These are phyloP conservation scores for Aegithalos caudatus DNA, from an alignment of 2,113 vertebrate species.

Conservation along the genomic window DNA sequence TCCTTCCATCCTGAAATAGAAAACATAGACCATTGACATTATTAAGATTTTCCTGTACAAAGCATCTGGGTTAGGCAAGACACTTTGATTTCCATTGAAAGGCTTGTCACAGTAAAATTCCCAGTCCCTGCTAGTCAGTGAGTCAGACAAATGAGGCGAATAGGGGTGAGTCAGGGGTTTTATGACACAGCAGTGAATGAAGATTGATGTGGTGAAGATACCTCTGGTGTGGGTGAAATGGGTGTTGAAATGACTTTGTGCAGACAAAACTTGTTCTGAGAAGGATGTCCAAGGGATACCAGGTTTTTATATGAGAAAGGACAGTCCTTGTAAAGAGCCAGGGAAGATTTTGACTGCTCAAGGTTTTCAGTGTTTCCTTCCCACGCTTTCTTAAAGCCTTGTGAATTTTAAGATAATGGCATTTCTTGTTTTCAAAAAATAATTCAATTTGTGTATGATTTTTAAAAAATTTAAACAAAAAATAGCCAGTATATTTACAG, in stretches of 20 bases:
- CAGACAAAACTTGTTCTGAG: background rate
- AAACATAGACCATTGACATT: background rate
- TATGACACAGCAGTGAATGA: background rate
- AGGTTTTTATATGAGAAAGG: background rate
- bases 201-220: background rate
- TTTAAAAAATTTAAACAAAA: background rate
- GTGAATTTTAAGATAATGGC: background rate
- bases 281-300: background rate
- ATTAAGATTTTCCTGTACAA: background rate
- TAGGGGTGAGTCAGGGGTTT: background rate
- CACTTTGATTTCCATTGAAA: background rate
- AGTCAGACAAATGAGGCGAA: constrained; percentile 9
- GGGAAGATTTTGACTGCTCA: background rate
- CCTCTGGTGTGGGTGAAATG: background rate
- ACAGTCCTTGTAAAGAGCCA: background rate
- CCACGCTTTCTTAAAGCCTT: background rate
- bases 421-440: background rate
- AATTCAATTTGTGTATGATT: background rate
- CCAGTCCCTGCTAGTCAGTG: background rate
- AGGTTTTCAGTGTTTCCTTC: background rate
- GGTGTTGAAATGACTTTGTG: background rate
- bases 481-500: background rate
- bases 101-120: background rate
- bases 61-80: background rate
- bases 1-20: background rate